Percentiles rank a stretch among this genome's conserved stretches.
Conservation (phyloP, 2,113 vertebrate genomes). For the Fregetta grallaria region DNA sequence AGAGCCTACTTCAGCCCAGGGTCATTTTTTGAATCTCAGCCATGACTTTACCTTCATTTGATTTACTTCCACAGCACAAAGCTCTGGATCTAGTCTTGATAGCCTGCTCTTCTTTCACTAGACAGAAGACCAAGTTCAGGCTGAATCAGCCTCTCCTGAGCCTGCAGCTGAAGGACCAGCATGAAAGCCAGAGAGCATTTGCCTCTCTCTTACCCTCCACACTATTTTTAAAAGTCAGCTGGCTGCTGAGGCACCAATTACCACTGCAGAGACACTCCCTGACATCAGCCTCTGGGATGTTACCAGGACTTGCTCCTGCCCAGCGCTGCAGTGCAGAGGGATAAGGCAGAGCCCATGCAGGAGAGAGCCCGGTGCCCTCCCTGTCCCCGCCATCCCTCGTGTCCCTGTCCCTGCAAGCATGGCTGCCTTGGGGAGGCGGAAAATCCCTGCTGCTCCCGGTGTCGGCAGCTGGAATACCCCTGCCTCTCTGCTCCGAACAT, state of each 20-base stretch:
- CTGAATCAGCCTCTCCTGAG: not conserved
- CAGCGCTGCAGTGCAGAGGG: not conserved
- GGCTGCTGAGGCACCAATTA: not conserved
- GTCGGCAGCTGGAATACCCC: rapidly evolving
- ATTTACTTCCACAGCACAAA: not conserved
- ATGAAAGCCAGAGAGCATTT: not conserved
- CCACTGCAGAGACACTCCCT: not conserved
- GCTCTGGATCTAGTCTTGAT: not conserved
- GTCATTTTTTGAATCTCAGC: not conserved
- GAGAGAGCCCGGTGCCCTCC: rapidly evolving
- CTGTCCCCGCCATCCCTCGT: too few relatives aligned
- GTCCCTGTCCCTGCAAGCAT: not conserved
- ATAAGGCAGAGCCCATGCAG: not conserved
- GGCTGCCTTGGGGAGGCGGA: not conserved
- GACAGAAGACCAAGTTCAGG: not conserved
- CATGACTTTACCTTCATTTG: not conserved
- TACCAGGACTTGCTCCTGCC: not conserved
- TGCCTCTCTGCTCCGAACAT: not conserved
- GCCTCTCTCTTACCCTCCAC: not conserved
- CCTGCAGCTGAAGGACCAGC: not conserved
- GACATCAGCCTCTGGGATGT: not conserved
- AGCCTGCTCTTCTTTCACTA: not conserved
- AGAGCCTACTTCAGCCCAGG: not conserved
- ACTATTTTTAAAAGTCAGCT: not conserved
- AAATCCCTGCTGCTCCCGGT: not conserved